phyloP scores from a whole-genome alignment of 2,113 vertebrate genomes.

The Ariopsis seemanni region DNA sequence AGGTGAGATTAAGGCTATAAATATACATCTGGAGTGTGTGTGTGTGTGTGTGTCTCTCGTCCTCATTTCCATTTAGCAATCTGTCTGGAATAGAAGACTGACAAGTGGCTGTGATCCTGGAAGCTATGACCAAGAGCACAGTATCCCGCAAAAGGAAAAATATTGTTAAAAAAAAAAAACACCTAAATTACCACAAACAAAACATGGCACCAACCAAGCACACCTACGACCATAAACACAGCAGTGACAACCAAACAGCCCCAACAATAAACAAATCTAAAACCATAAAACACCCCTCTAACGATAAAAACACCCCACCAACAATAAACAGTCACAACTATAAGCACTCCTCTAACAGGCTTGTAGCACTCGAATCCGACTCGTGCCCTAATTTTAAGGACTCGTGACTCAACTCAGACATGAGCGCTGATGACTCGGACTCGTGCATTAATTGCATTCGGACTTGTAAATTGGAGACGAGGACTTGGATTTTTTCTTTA shows the following conservation, averaged over 20 bases:
- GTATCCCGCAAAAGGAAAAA: no score
- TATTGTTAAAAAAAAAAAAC: background rate
- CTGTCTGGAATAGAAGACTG: slow-evolving; percentile 25
- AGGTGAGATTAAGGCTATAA: slow-evolving; percentile 36
- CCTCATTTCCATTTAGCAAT: slow-evolving; percentile 42
- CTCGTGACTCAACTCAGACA: no score
- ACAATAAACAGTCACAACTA: background rate
- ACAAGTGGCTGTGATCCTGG: slow-evolving; percentile 7
- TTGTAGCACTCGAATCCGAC: no score
- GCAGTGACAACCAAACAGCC: background rate
- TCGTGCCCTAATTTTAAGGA: no score
- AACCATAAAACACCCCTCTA: background rate
- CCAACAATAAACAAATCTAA: background rate
- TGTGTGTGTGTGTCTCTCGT: background rate
- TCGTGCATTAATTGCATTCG: no score
- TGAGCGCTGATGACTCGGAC: no score
- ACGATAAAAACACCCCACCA: background rate
- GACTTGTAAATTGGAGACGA: no score
- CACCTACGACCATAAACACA: background rate
- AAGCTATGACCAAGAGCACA: background rate
- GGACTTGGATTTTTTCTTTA: no score
- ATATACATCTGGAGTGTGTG: slow-evolving; percentile 38
- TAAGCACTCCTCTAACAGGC: background rate
- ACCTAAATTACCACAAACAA: background rate
- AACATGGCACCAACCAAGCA: background rate